These are phyloP conservation scores for Danio choprae DNA, from an alignment of 2,797 vertebrate genomes.

Conservation along the genomic window DNA sequence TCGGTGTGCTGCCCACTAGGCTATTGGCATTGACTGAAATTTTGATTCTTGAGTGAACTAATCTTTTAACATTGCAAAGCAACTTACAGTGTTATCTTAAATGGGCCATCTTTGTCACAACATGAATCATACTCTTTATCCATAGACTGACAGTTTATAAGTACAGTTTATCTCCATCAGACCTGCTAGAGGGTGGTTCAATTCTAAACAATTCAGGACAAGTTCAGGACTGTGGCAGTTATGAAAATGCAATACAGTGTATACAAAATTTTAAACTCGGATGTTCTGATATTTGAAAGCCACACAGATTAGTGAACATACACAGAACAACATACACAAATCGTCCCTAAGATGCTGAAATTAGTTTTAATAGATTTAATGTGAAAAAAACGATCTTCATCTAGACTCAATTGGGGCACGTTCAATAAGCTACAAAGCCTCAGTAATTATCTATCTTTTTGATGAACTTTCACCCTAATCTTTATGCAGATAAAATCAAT, in stretches of 20 bases:
- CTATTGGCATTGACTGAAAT: too few relatives aligned
- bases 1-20: too few relatives aligned
- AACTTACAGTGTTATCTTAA: conserved; percentile 13
- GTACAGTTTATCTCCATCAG: neutral
- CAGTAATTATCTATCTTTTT: neutral
- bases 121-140: neutral
- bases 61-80: neutral
- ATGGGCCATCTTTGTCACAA: neutral
- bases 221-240: conserved; percentile 33
- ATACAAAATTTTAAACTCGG: conserved; percentile 28
- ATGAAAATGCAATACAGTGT: conserved; percentile 28
- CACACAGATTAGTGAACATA: conserved; percentile 14
- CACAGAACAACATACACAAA: conserved; percentile 14
- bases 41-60: too few relatives aligned
- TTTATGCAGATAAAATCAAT: neutral
- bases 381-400: conserved; percentile 33
- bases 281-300: conserved; percentile 18
- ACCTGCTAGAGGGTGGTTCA: neutral
- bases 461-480: neutral
- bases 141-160: neutral
- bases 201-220: conserved; percentile 38
- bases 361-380: conserved; percentile 39
- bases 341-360: conserved; percentile 49
- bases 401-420: conserved; percentile 25
- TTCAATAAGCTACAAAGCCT: neutral